These are phyloP conservation scores for Polypedilum pembai DNA, from an alignment of 1,140 invertebrate genomes.

Conservation along the genomic window DNA sequence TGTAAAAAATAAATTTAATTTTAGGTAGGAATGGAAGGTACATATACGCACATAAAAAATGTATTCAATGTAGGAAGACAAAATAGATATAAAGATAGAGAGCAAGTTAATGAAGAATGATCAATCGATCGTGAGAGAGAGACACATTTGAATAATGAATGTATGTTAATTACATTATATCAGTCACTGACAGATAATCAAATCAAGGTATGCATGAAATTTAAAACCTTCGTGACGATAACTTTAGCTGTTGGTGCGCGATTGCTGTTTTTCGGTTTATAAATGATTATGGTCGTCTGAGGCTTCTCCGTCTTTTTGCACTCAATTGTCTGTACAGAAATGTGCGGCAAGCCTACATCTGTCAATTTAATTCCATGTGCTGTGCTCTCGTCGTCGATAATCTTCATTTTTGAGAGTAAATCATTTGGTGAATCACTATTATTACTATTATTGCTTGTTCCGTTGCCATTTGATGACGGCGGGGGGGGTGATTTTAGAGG, in stretches of 20 bases:
- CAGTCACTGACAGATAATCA: constrained; percentile 14
- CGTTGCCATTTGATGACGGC: not conserved
- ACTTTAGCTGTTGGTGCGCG: constrained; percentile 12
- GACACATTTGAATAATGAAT: no score
- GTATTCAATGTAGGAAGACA: not conserved
- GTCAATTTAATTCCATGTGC: constrained; percentile 22
- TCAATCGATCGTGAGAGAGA: not conserved
- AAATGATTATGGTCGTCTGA: constrained; percentile 5
- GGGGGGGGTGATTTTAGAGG: not conserved
- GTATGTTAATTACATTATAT: constrained; percentile 14
- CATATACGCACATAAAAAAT: no score
- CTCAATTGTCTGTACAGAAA: constrained; percentile 21
- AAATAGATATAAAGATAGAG: constrained; percentile 13
- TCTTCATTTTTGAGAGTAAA: not conserved
- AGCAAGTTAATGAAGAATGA: not conserved
- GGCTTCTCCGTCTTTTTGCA: constrained; percentile 13
- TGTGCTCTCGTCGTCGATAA: not conserved
- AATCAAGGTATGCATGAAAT: constrained; percentile 4
- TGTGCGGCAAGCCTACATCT: not conserved
- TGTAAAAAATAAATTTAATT: no score
- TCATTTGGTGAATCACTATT: constrained; percentile 7
- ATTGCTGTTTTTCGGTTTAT: constrained; percentile 10
- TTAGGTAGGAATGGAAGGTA: no score
- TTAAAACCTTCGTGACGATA: constrained; percentile 22
- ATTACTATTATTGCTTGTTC: not conserved